Evolutionary conservation across 2,113 vertebrate species (phyloP), one percentile per base, ranked within the genome.

Genomic region (Herpailurus yagouaroundi): DNA sequence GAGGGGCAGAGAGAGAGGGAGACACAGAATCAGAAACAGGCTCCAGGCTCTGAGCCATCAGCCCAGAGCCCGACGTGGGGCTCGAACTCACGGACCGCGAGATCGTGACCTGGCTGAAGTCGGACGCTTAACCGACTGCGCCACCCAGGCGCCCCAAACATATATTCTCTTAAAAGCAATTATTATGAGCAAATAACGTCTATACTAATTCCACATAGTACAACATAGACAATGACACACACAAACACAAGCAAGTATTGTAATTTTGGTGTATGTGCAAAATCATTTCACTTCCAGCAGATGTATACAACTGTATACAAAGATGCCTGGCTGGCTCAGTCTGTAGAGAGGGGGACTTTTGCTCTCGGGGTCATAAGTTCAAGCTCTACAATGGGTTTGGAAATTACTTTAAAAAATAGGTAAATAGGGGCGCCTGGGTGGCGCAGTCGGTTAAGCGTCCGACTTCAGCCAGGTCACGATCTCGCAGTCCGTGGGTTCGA

Each of bases 131-230:
- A n/a, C n/a, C n/a, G n/a, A n/a, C n/a, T n/a, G n/a, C n/a, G n/a
- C n/a, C n/a, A n/a, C n/a, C n/a, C n/a, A n/a, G n/a, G n/a, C n/a
- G n/a, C n/a, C n/a, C n/a, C n/a, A 85, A 91, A 84, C 57, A 68
- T 48, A 80, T 74, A 52, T 90, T 89, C 60, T n/a, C 90, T 80
- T 80, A 80, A 93, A 45, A 77, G 83, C 11, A 73, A 77, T 76
- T 71, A 79, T 94, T 80, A 91, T 45, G 64, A 97, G 38, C 63
- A 83, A 68, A 36, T 80, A 38, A 97, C 81, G 41, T 84, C 41
- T 86, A 45, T 87, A 50, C 52, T 87, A 19, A 74, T 57, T 36
- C 31, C 50, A 55, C 36, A n/a, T 96, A 77, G n/a, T 87, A 48
- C 23, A 71, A 68, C 36, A 55, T 8, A 87, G 57, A 83, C 94